Percentiles rank a stretch among this genome's conserved stretches.
These are phyloP conservation scores for Yponomeuta evonymella DNA, from an alignment of 2,888 invertebrate species.

Conservation along the genomic window DNA sequence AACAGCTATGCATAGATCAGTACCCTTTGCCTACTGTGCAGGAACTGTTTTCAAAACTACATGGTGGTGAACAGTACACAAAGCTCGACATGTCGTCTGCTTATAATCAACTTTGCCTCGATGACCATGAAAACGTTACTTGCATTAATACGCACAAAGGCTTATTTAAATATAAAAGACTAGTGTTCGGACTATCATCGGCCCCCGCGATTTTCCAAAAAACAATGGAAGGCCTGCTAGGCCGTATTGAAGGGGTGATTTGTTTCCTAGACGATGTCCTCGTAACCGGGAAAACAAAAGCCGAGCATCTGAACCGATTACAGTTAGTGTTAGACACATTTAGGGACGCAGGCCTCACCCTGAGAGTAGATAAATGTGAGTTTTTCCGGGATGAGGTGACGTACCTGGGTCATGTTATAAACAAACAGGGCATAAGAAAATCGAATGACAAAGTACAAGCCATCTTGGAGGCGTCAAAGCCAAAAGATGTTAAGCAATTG, in stretches of 20 bases:
- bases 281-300: neutral
- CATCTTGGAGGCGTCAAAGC: neutral
- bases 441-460: neutral
- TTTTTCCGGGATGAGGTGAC: slow-evolving; percentile 1
- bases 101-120: neutral
- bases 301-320: neutral
- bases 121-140: neutral
- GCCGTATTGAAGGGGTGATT: slow-evolving; percentile 1
- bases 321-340: neutral
- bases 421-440: slow-evolving; percentile 1
- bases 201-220: slow-evolving; percentile 17
- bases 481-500: neutral
- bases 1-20: neutral
- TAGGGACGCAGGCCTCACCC: neutral
- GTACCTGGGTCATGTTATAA: slow-evolving; percentile 1
- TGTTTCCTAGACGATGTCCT: slow-evolving; percentile 2
- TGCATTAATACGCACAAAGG: slow-evolving; percentile 10
- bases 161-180: neutral
- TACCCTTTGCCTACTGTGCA: slow-evolving; percentile 11
- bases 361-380: neutral
- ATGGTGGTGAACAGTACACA: neutral
- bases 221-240: slow-evolving; percentile 15
- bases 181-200: slow-evolving; percentile 6
- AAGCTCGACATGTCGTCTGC: slow-evolving; percentile 8
- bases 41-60: slow-evolving; percentile 8